phyloP scores from a whole-genome alignment of 2,113 vertebrate genomes.

The Synodontis membranacea region DNA sequence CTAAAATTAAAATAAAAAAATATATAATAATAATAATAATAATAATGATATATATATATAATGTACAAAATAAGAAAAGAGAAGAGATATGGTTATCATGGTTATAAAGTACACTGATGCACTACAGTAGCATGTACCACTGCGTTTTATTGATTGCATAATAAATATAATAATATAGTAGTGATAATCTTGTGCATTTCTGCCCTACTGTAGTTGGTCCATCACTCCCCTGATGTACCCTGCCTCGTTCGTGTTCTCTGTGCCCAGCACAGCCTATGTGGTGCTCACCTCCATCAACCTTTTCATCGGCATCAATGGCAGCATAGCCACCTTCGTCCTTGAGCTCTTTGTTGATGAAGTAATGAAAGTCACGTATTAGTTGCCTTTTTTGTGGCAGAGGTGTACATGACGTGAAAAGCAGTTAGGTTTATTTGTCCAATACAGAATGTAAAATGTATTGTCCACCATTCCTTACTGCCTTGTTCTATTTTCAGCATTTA shows the following conservation, averaged over 20 bases:
- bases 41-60: too few relatives aligned
- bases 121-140: background rate
- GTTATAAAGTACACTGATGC: too few relatives aligned
- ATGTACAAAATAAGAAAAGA: too few relatives aligned
- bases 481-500: constrained; percentile 65
- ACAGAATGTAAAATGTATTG: background rate
- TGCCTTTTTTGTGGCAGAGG: background rate
- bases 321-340: constrained; percentile 79
- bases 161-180: background rate
- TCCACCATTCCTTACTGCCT: background rate
- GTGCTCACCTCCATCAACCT: constrained; percentile 78
- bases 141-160: background rate
- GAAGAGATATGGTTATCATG: too few relatives aligned
- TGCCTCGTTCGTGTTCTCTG: constrained; percentile 76
- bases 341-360: constrained; percentile 79
- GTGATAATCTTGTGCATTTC: background rate
- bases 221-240: constrained; percentile 83
- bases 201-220: constrained; percentile 70
- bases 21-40: too few relatives aligned
- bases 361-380: background rate
- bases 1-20: too few relatives aligned
- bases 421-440: background rate
- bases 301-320: constrained; percentile 80
- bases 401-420: background rate
- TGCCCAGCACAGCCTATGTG: constrained; percentile 80